Conservation (phyloP, 2,113 vertebrate species). For the Tychaedon coryphoeus region DNA sequence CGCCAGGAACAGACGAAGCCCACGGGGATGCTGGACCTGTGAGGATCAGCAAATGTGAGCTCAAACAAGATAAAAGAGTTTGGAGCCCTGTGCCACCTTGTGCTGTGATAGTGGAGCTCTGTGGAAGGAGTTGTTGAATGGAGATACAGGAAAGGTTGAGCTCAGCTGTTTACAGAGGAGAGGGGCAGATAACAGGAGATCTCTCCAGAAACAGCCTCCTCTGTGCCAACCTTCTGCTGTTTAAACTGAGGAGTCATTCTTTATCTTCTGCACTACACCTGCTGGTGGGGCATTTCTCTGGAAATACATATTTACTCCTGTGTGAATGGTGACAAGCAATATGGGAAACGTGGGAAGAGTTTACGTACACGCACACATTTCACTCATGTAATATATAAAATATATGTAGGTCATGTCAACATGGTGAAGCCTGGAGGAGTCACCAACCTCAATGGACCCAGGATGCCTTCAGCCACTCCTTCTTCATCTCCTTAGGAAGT, state of each 20-base stretch:
- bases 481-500: not conserved
- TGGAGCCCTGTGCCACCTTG: not conserved
- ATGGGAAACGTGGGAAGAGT: not conserved
- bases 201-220: not conserved
- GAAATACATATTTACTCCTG: not conserved
- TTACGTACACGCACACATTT: fast-evolving
- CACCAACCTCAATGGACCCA: not conserved
- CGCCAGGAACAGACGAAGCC: not conserved
- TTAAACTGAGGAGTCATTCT: not conserved
- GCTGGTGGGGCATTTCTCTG: not conserved
- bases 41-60: not conserved
- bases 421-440: not conserved
- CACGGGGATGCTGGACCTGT: not conserved
- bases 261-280: not conserved
- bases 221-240: not conserved
- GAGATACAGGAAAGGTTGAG: not conserved
- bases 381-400: not conserved
- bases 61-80: not conserved
- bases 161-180: not conserved
- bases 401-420: not conserved
- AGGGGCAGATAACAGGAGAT: not conserved
- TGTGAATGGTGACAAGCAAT: not conserved
- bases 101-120: not conserved
- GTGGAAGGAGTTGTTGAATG: not conserved
- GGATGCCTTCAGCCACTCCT: fast-evolving